Percentiles rank a stretch among this genome's conserved stretches.
Conservation (phyloP, 1,140 invertebrate genomes). For the Bombus ignitus region DNA sequence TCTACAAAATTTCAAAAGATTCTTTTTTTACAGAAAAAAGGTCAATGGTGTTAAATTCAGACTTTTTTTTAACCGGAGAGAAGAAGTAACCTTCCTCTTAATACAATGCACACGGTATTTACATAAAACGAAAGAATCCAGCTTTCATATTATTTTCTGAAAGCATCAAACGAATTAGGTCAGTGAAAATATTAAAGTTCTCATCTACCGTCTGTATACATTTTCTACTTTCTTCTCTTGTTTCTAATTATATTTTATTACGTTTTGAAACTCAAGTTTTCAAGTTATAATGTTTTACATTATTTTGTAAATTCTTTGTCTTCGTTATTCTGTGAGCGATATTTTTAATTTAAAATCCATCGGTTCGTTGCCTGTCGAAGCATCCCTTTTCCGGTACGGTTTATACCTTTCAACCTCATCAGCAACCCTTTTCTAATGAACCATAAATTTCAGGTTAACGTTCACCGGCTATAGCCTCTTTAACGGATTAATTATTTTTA, state of each 20-base stretch:
- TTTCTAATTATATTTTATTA: not conserved
- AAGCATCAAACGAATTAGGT: not conserved
- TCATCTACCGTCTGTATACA: not conserved
- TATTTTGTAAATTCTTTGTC: not conserved
- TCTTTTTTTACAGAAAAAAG: not conserved
- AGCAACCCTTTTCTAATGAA: conserved; percentile 52
- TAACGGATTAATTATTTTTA: conserved; percentile 47
- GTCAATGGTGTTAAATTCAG: not conserved
- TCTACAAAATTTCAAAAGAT: not conserved
- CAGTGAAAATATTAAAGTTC: not conserved
- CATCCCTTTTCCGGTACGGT: conserved; percentile 46
- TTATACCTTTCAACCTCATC: conserved; percentile 35
- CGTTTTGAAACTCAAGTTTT: not conserved
- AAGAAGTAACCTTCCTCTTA: not conserved
- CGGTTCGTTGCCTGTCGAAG: conserved; percentile 8
- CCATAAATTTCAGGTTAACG: conserved; percentile 53
- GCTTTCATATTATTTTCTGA: not conserved
- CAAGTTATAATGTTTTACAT: not conserved
- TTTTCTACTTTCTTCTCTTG: not conserved
- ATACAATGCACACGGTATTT: not conserved
- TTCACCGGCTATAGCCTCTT: conserved; percentile 20
- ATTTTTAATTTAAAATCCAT: conserved; percentile 31
- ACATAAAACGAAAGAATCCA: not conserved
- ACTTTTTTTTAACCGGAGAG: not conserved
- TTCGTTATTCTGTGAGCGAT: not conserved